phyloP scores from a whole-genome alignment of 2,888 invertebrate species.

The Syritta pipiens region DNA sequence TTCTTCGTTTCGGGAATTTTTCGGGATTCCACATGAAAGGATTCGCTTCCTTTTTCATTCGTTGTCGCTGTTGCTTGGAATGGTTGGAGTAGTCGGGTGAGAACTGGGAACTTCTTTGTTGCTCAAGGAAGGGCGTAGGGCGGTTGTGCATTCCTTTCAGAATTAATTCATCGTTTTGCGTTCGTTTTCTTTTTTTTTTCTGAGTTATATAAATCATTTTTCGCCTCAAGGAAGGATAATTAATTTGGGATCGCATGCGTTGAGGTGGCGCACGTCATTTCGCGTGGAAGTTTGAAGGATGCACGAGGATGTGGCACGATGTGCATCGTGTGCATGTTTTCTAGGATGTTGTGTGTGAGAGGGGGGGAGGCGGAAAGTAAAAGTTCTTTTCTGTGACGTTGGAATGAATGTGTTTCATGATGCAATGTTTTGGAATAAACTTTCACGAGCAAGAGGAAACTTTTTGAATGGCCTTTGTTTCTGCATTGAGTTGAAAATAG shows the following conservation, averaged over 20 bases:
- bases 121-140: background rate
- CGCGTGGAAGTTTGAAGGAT: background rate
- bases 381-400: background rate
- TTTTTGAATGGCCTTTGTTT: constrained; percentile 22
- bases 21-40: constrained; percentile 5
- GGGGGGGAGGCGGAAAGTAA: background rate
- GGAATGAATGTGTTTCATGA: constrained; percentile 1
- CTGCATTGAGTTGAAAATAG: constrained; percentile 1
- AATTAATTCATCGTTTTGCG: too few species aligned
- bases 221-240: too few species aligned
- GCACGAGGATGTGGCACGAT: background rate
- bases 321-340: background rate
- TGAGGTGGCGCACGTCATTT: background rate
- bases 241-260: background rate
- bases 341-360: too few species aligned
- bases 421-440: constrained; percentile 30
- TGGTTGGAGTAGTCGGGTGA: too few species aligned
- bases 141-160: too few species aligned
- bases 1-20: constrained; percentile 1
- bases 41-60: background rate
- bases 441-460: constrained; percentile 4
- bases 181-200: too few species aligned
- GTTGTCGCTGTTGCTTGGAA: constrained; percentile 2
- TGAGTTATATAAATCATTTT: too few species aligned
- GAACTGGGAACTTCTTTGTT: background rate